These are phyloP conservation scores for Drosophila mayaguana DNA, from an alignment of 2,888 invertebrate genomes.

Conservation along the genomic window DNA sequence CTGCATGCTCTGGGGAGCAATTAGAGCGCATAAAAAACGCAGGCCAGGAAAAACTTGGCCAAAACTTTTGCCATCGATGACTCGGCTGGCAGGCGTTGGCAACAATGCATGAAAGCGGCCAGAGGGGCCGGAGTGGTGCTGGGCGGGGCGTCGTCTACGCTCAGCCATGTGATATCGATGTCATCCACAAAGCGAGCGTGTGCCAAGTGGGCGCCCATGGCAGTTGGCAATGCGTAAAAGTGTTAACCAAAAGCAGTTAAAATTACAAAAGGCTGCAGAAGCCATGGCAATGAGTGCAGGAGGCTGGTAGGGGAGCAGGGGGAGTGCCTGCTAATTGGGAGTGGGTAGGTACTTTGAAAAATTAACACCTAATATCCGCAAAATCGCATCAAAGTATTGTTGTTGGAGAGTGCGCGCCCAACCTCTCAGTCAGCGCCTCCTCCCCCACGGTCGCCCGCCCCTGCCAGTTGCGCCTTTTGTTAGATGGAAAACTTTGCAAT, in stretches of 20 bases:
- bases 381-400: conserved; percentile 81
- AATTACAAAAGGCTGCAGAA: conserved; percentile 75
- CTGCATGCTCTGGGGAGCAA: conserved; percentile 70
- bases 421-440: not conserved
- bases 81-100: conserved; percentile 37
- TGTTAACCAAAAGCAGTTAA: conserved; percentile 81
- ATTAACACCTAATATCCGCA: conserved; percentile 82
- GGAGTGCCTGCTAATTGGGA: not conserved
- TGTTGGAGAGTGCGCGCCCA: conserved; percentile 28
- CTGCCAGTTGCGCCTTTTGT: conserved; percentile 39
- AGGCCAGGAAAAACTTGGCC: conserved; percentile 66
- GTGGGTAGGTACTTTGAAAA: conserved; percentile 68
- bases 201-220: conserved; percentile 44
- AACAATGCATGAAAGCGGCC: not conserved
- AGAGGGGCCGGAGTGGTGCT: not conserved
- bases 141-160: not conserved
- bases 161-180: conserved; percentile 76
- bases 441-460: conserved; percentile 40
- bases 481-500: conserved; percentile 75
- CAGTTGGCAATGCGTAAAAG: conserved; percentile 79
- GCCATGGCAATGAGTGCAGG: conserved; percentile 77
- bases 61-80: conserved; percentile 78
- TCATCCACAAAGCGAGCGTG: conserved; percentile 29
- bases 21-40: conserved; percentile 73
- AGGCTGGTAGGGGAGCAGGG: too few relatives aligned